Evolutionary conservation across 2,888 invertebrate species (phyloP), one percentile per base, ranked within the genome.

Genomic region (Melanchra persicariae): DNA sequence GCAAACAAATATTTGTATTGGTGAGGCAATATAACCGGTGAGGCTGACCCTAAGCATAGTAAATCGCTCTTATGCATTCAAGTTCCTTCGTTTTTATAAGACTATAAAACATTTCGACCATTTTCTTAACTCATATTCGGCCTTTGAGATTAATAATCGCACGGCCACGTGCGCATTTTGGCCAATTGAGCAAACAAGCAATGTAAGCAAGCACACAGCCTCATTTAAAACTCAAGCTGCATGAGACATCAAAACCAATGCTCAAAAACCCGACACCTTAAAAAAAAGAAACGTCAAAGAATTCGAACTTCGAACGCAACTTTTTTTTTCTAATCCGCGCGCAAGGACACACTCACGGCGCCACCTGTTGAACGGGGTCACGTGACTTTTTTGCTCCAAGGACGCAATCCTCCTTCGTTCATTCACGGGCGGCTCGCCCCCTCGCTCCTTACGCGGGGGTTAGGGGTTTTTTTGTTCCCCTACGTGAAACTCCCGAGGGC

Each of bases 351-450:
- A 92, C 88, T 92, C 89, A 93, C 93, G 94, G 93, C 90, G 94
- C 93, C 95, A 96, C 95, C 95, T 96, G 95, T 96, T 96, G 95
- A 92, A 88, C 88, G 88, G 87, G 92, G 94, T 94, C 95, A 95
- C 95, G 95, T 95, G 95, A 95, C 95, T 95, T 96, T 96, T 96
- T 96, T 95, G 94, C 94, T 94, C 91, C 94, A 96, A 95, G 95
- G 95, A 95, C 95, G 94, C 92, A 91, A 91, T 92, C 94, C 95
- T 94, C 95, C 95, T 95, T 95, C 95, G 94, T 94, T 94, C 95
- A 96, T 95, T 96, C 95, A 96, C 92, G 95, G 95, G 95, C 90
- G 95, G 93, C 86, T 85, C 87, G 84, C 89, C 92, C 94, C 93
- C 92, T 73, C 93, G 90, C 93, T 92, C 94, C 94, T 94, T 93